Evolutionary conservation across 2,888 invertebrate species (phyloP), one percentile per base, ranked within the genome.

Genomic region (Galerucella nymphaeae): DNA sequence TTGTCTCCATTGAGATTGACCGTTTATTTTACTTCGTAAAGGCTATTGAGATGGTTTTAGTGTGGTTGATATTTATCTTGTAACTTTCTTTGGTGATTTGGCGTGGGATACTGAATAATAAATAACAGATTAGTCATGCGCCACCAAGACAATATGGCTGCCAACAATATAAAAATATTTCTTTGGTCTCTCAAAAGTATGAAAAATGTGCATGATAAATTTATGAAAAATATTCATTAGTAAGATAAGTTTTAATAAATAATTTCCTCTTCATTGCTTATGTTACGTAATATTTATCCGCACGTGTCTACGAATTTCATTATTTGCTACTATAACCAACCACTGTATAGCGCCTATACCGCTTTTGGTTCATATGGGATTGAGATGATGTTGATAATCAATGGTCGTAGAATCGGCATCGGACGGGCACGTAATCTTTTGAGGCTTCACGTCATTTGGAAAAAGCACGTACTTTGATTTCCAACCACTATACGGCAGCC

Each of bases 371-470:
- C n/a, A 38, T 38, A 59, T 38, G 59, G 38, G 38, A 59, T 59
- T 16, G 50, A 69, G 72, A 72, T 67, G 63, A 62, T 59, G 48
- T n/a, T 63, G 72, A 75, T 75, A 75, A 77, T 75, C 75, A 71
- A 77, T 73, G 77, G 66, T 68, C 74, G 64, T 53, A 45, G 75
- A 73, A 74, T 74, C 71, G 75, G 66, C 70, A 74, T 72, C 66
- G 67, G 75, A 73, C 75, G 62, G 68, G 72, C 72, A 72, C 75
- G 69, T 74, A 77, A 75, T 77, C 74, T 74, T 59, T 66, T 69
- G 63, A 71, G 74, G 71, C 71, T 59, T 71, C 75, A 74, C 74
- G 74, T 75, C 75, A 77, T 70, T 62, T 66, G 74, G 67, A 73
- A 70, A 70, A 73, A 73, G 73, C 73, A 70, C 73, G 73, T 73